Evolutionary conservation across 37 sponge, comb jelly and placozoan genomes (phyloP).

Genomic region (Aphrocallistes beatrix): DNA sequence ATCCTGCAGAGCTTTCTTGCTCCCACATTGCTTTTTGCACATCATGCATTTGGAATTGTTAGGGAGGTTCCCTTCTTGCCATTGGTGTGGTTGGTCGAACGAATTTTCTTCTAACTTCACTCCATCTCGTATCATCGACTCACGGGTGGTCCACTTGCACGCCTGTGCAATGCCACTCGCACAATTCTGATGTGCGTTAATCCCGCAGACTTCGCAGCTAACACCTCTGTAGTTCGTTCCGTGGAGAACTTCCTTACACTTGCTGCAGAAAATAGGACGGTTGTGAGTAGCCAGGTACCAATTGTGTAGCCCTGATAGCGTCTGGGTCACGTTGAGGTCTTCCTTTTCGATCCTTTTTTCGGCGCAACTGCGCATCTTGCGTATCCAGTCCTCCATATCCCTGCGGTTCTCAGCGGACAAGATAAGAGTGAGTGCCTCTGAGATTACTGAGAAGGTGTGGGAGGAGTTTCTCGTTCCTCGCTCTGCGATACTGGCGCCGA

Average conservation of each 20-base stretch:
- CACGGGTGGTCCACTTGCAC: conserved; percentile 86
- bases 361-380: conserved; percentile 38
- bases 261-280: conserved; percentile 65
- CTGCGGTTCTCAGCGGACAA: conserved; percentile 55
- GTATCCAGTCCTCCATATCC: conserved; percentile 88
- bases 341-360: background rate
- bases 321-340: background rate
- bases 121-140: conserved; percentile 36
- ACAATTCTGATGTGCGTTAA: conserved; percentile 73
- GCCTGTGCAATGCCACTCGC: conserved; percentile 31
- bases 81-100: conserved; percentile 69
- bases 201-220: conserved; percentile 89
- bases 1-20: conserved; percentile 48
- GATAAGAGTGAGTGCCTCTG: conserved; percentile 41
- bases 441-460: conserved; percentile 70
- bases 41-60: conserved; percentile 57
- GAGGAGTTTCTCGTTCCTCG: conserved; percentile 61
- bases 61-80: conserved; percentile 86
- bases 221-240: conserved; percentile 66
- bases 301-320: conserved; percentile 55
- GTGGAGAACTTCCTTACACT: conserved; percentile 62
- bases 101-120: conserved; percentile 37
- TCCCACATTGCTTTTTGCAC: conserved; percentile 68
- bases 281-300: conserved; percentile 68
- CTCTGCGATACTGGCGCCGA: conserved; percentile 59